Conservation (phyloP, 2,797 vertebrate species). For the Rhynchotus rufescens region DNA sequence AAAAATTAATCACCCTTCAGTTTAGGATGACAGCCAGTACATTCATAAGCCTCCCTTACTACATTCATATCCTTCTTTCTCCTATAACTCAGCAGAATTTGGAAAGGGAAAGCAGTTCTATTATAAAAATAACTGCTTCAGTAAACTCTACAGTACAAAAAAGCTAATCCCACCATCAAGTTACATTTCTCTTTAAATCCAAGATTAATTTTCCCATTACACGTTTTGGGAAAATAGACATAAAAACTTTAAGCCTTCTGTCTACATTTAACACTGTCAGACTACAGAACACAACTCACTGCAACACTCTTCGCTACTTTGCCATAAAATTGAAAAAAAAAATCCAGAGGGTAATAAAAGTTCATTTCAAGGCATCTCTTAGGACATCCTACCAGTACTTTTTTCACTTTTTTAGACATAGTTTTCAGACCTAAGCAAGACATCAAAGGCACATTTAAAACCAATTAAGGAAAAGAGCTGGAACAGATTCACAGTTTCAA, state of each 20-base stretch:
- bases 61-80: neutral
- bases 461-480: neutral
- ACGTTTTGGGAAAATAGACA: constrained; percentile 19
- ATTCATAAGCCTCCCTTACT: neutral
- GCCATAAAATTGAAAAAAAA: neutral
- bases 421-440: neutral
- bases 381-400: neutral
- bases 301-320: neutral
- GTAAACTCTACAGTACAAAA: neutral
- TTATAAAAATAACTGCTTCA: neutral
- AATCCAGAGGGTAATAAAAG: neutral
- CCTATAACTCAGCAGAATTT: accelerated
- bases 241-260: neutral
- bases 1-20: neutral
- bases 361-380: neutral
- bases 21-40: neutral
- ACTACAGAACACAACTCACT: neutral
- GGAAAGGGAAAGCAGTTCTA: neutral
- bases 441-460: neutral
- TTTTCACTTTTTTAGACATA: neutral
- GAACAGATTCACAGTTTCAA: neutral
- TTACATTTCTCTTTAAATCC: neutral
- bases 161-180: neutral
- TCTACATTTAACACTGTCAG: neutral
- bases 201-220: constrained; percentile 29